phyloP scores from a whole-genome alignment of 2,797 vertebrate genomes.

The Emys orbicularis region DNA sequence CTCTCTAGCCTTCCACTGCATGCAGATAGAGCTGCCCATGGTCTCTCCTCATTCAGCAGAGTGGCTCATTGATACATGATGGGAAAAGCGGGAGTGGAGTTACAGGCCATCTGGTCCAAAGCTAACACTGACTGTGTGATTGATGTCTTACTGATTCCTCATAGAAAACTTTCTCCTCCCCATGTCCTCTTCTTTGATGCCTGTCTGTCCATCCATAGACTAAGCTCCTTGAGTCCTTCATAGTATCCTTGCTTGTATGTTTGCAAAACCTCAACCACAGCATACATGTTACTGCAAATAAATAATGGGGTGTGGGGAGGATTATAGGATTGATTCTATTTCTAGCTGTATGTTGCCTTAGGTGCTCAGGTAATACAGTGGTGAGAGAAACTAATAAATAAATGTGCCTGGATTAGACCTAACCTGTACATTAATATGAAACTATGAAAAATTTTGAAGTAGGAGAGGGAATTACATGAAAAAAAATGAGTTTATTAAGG shows the following conservation, averaged over 20 bases:
- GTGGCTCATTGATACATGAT: not conserved
- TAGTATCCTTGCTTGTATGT: not conserved
- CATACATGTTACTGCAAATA: not conserved
- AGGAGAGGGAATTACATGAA: not conserved
- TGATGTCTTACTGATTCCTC: not conserved
- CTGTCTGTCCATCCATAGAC: not conserved
- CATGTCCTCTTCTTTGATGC: not conserved
- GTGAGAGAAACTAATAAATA: not conserved
- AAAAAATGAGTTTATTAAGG: not conserved
- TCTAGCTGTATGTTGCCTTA: too few relatives aligned
- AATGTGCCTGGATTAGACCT: not conserved
- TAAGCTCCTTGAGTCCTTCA: not conserved
- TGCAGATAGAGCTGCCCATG: not conserved
- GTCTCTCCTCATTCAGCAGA: not conserved
- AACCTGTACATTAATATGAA: not conserved
- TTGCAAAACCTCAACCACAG: not conserved
- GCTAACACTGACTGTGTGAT: not conserved
- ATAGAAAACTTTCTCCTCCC: rapidly evolving
- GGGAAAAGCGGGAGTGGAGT: not conserved
- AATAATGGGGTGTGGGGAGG: not conserved
- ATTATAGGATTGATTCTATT: not conserved
- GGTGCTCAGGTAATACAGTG: not conserved
- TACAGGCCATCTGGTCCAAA: not conserved
- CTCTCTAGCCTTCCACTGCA: not conserved
- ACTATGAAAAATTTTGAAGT: not conserved